These are phyloP conservation scores for Melanotaenia parkinsoni DNA, from an alignment of 2,797 vertebrate genomes.

Conservation along the genomic window DNA sequence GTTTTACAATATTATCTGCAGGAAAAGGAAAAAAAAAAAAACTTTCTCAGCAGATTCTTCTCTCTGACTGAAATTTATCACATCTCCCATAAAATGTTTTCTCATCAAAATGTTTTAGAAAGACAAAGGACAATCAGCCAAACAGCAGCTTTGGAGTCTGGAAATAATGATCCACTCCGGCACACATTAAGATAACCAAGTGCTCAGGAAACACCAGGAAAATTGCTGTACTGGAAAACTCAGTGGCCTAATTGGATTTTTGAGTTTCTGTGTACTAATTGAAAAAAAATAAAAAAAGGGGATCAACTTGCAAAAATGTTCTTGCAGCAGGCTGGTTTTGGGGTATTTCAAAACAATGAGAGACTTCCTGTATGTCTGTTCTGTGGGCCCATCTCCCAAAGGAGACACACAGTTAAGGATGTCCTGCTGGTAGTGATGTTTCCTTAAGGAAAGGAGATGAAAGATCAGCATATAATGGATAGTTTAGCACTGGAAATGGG, in stretches of 20 bases:
- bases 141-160: constrained; percentile 21
- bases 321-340: not conserved
- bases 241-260: constrained; percentile 6
- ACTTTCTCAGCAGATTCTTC: constrained; percentile 40
- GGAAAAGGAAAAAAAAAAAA: constrained; percentile 20
- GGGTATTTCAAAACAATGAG: constrained; percentile 13
- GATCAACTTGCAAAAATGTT: not conserved
- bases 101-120: constrained; percentile 37
- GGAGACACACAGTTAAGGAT: constrained; percentile 39
- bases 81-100: constrained; percentile 47
- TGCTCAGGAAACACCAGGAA: constrained; percentile 2
- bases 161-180: constrained; percentile 21
- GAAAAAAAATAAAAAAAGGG: not conserved
- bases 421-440: constrained; percentile 49
- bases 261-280: not conserved
- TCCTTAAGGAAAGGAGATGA: constrained; percentile 47
- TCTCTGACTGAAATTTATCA: constrained; percentile 39
- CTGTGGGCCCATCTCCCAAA: constrained; percentile 5
- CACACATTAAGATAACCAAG: constrained; percentile 26
- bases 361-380: constrained; percentile 12
- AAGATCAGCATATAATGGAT: constrained; percentile 33
- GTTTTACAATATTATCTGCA: constrained; percentile 46
- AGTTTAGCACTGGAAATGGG: constrained; percentile 22
- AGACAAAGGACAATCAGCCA: constrained; percentile 45
- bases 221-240: constrained; percentile 7